Evolutionary conservation across 2,797 vertebrate genomes (phyloP).

Genomic region (Danio jaintianensis): DNA sequence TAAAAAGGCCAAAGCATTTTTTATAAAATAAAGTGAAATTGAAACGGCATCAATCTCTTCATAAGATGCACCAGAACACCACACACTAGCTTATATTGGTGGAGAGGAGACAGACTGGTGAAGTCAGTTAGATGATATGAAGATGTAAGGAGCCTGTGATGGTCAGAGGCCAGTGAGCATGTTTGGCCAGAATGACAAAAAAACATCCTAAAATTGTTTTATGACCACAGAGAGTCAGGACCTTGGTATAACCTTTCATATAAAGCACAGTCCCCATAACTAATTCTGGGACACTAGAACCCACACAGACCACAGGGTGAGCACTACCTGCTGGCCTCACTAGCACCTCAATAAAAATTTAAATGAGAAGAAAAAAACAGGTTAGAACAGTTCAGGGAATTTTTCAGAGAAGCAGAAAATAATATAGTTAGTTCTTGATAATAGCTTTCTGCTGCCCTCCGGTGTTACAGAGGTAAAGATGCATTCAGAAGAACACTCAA

Average conservation of each 20-base stretch:
- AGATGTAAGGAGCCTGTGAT: too few relatives aligned
- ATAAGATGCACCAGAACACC: too few relatives aligned
- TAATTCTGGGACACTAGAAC: background rate
- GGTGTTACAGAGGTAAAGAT: constrained; percentile 25
- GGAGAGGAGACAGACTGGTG: too few relatives aligned
- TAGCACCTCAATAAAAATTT: background rate
- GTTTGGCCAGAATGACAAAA: too few relatives aligned
- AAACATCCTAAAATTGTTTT: background rate
- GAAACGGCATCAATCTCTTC: too few relatives aligned
- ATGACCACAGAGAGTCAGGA: background rate
- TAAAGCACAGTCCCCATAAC: background rate
- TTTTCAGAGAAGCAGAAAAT: background rate
- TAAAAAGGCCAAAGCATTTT: too few relatives aligned
- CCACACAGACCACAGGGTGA: background rate
- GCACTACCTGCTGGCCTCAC: background rate
- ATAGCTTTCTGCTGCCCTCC: constrained; percentile 54
- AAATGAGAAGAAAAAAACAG: background rate
- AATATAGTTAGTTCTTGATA: background rate
- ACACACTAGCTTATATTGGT: too few relatives aligned
- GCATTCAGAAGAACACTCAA: background rate
- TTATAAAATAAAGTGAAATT: too few relatives aligned
- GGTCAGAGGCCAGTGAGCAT: too few relatives aligned
- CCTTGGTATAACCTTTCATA: background rate
- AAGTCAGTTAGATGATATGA: too few relatives aligned
- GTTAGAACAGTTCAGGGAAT: background rate